These are phyloP conservation scores for Calephelis virginiensis DNA, from an alignment of 1,140 invertebrate genomes.

Conservation along the genomic window DNA sequence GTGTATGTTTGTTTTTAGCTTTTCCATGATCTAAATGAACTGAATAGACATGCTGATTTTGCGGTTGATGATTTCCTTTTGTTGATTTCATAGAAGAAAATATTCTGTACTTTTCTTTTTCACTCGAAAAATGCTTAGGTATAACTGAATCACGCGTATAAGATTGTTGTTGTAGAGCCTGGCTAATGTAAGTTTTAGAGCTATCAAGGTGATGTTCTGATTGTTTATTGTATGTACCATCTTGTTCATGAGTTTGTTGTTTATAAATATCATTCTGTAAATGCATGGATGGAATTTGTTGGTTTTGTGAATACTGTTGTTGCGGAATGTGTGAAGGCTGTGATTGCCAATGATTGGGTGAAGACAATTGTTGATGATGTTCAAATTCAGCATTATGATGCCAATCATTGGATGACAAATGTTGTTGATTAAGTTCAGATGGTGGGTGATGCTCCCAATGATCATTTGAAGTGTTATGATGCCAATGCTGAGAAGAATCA, in stretches of 20 bases:
- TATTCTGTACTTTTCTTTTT: conserved; percentile 5
- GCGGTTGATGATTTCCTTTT: not conserved
- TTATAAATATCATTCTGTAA: not conserved
- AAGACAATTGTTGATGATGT: not conserved
- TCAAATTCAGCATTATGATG: not conserved
- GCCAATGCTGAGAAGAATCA: not conserved
- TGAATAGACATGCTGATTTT: conserved; percentile 26
- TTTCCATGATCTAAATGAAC: conserved; percentile 48
- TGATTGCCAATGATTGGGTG: not conserved
- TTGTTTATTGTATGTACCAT: not conserved
- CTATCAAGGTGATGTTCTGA: not conserved
- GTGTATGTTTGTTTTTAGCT: conserved; percentile 24
- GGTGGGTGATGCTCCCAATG: not conserved
- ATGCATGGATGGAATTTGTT: not conserved
- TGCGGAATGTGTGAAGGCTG: not conserved
- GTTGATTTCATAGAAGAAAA: not conserved
- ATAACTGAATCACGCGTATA: not conserved
- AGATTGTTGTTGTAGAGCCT: not conserved
- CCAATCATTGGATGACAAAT: not conserved
- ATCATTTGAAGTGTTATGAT: not conserved
- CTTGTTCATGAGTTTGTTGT: not conserved
- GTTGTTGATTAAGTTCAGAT: not conserved
- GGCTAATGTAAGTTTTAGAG: too few species aligned
- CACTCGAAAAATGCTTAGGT: not conserved
- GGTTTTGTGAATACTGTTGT: not conserved